These are phyloP conservation scores for Macrosoma leucophasiata DNA, from an alignment of 2,888 invertebrate genomes.

Conservation along the genomic window DNA sequence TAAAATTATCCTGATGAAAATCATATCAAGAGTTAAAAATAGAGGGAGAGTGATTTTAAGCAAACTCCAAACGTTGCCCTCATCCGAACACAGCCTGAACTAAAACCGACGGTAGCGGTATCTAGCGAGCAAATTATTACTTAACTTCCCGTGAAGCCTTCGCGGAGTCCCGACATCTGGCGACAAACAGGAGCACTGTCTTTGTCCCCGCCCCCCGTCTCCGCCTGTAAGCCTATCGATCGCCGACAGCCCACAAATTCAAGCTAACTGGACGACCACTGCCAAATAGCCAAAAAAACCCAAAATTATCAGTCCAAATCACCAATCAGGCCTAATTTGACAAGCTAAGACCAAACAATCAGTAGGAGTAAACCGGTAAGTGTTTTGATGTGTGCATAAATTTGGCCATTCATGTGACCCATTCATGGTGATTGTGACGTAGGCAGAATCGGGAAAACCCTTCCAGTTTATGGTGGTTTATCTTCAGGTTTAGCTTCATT, in stretches of 20 bases:
- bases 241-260: slow-evolving; percentile 51
- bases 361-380: slow-evolving; percentile 38
- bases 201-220: slow-evolving; percentile 28
- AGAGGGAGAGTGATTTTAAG: too few relatives aligned
- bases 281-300: slow-evolving; percentile 41
- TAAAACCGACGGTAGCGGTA: too few relatives aligned
- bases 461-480: slow-evolving; percentile 34
- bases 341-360: slow-evolving; percentile 15
- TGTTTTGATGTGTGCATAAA: slow-evolving; percentile 37
- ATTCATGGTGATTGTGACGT: slow-evolving; percentile 51
- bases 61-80: too few relatives aligned
- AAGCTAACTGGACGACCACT: slow-evolving; percentile 53
- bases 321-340: slow-evolving; percentile 44
- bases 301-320: slow-evolving; percentile 39
- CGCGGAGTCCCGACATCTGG: slow-evolving; percentile 48
- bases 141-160: too few relatives aligned
- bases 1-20: too few relatives aligned
- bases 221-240: slow-evolving; percentile 53
- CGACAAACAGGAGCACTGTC: slow-evolving; percentile 38
- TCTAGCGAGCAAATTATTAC: too few relatives aligned
- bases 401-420: slow-evolving; percentile 33
- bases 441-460: slow-evolving; percentile 31
- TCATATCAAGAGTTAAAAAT: too few relatives aligned
- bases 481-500: slow-evolving; percentile 5
- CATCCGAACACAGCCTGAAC: too few relatives aligned